Conservation (phyloP, 2,797 vertebrate genomes). For the Xyrichtys novacula region DNA sequence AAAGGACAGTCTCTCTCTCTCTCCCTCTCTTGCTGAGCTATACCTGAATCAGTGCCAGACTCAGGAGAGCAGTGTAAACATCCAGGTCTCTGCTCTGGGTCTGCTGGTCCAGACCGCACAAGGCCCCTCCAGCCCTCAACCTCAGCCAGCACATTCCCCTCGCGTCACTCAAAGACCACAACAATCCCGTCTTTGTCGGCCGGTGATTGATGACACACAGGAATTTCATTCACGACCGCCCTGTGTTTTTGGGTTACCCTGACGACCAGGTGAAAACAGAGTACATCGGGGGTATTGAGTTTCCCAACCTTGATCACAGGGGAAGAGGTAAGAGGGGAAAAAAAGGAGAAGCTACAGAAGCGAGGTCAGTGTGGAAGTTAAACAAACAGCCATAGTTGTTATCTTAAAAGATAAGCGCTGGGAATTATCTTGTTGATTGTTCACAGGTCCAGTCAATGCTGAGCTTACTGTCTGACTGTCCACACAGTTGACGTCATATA, state of each 20-base stretch:
- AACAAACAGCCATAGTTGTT: constrained; percentile 80
- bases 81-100: constrained; percentile 65
- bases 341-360: constrained; percentile 46
- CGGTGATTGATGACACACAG: constrained; percentile 81
- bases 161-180: constrained; percentile 65
- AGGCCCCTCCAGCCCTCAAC: constrained; percentile 52
- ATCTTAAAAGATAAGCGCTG: constrained; percentile 77
- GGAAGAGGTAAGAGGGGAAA: constrained; percentile 41
- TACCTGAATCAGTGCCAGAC: constrained; percentile 66
- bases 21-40: constrained; percentile 17
- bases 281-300: constrained; percentile 63
- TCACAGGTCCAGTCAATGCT: constrained; percentile 63
- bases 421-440: constrained; percentile 75
- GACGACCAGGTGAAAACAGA: constrained; percentile 83
- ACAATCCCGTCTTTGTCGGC: constrained; percentile 75
- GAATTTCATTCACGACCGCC: constrained; percentile 79
- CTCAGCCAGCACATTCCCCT: constrained; percentile 67
- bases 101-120: constrained; percentile 48
- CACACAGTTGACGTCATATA: constrained; percentile 42
- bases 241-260: constrained; percentile 79
- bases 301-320: constrained; percentile 72
- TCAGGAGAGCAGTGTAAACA: constrained; percentile 74
- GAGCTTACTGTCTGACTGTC: constrained; percentile 35
- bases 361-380: constrained; percentile 76
- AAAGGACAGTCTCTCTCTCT: constrained; percentile 14